Evolutionary conservation across 2,113 vertebrate genomes (phyloP), one percentile per base, ranked within the genome.

Genomic region (Triplophysa siluroides): DNA sequence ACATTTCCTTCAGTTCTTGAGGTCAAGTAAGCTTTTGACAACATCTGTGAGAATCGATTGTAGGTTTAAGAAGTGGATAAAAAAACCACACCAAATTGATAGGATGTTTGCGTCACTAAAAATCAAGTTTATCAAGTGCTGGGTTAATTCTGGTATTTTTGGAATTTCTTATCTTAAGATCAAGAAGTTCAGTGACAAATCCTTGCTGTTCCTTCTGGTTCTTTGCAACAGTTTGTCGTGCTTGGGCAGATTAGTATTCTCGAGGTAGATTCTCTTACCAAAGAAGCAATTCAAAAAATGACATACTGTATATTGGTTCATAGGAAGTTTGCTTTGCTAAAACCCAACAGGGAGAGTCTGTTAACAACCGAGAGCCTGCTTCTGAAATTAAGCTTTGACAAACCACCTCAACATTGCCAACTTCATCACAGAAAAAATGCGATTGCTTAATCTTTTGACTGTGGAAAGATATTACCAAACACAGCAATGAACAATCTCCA

Each of bases 401-500:
- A 58, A 64, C n/a, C 24, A 33, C 41, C 26, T 33, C 24, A 75
- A 62, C 56, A 18, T 26, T 65, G 21, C 11, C 10, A 26, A 29
- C 18, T 23, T 65, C 12, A 11, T 18, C 19, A 24, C 60, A n/a
- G 62, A 9, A 9, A 29, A 52, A 52, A 50, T 76, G 6, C 21
- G 45, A 65, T 76, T 65, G 61, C 19, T 21, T 76, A 65, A 64
- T 65, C 19, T 65, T 24, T 52, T 65, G 23, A 65, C 45, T 47
- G 45, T 14, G 21, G 29, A 66, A 43, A 78, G 66, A 54, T 63
- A 41, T 69, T 9, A 56, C 6, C 72, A 65, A 64, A 26, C 64
- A 50, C 11, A 1, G 18, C 64, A 78, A 79, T 84, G 79, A 82
- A 81, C 82, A 33, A 16, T 10, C 16, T 45, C 60, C 14, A 21